Base-by-base conservation (phyloP, 2,888 invertebrate genomes). In the Mesochorus sp. region DNA sequence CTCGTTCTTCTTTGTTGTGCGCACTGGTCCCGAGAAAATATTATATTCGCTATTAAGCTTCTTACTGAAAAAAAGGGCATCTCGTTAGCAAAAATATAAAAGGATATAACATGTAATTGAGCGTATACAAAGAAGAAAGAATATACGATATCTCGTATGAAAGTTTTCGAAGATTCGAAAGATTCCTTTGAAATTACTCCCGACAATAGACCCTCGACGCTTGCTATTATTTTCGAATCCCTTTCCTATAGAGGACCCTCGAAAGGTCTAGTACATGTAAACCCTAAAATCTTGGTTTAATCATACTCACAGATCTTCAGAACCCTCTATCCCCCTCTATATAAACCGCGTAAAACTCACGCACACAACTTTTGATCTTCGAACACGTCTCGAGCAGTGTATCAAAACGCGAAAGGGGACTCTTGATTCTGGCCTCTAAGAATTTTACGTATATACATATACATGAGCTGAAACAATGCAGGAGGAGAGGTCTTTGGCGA, bases 391-490 rank as follows among this genome's bases (percentile, higher is more conserved):
- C 28, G 64, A 39, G 34, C 17, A 49, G 57, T 57, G 44, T 68
- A 70, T 73, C 64, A 68, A 68, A 70, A 73, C 68, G 53, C 34
- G 51, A 37, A 28, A 39, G 61, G 24, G 8, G 34, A 31, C 39
- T 24, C 10, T 5, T n/a, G 37, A 39, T 37, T 19, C 21, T 31
- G 55, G 37, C 14, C 68, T 49, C 67, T 53, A 44, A 74, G 68
- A 68, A 70, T 59, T 64, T 42, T 70, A 73, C 68, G 34, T 76
- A 59, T 71, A 53, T 37, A 55, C 28, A 49, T 55, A 31, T 17
- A 14, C 42, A 31, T 17, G 14, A 70, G 6, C 19, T 72, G 76
- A 71, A 67, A 76, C 71, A 76, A 76, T 72, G 77, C 68, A 19
- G 34, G 64, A 57, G 70, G 26, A 12, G 34, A 14, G 26, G 2